Evolutionary conservation across 2,888 invertebrate species (phyloP), one percentile per base, ranked within the genome.

Genomic region (Oscheius sp.): DNA sequence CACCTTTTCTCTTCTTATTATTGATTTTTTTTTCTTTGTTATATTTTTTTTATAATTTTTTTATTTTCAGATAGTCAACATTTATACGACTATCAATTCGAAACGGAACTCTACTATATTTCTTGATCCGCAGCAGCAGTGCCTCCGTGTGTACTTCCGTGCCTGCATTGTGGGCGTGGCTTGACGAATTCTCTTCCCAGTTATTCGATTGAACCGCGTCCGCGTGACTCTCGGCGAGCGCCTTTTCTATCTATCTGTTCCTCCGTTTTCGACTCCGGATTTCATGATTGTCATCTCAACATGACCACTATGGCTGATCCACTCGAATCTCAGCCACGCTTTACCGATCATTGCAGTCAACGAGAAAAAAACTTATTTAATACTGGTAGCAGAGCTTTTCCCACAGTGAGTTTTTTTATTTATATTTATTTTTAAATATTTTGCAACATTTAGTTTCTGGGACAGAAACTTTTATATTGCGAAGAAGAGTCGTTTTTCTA

Each of bases 321-420:
- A 32, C 44, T 54, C 17, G 65, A 65, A 28, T 26, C 45, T 24
- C 65, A 57, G 47, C 57, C 32, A 30, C 44, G 57, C 24, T 67
- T 67, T 57, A 59, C 44, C 22, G 45, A 61, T 17, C 64, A 68
- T 36, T 63, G 63, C 26, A 50, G 51, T 45, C 41, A 45, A 17
- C 62, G 72, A 28, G 75, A 77, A 47, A 72, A 72, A 51, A 68
- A 73, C 56, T 65, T 70, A 17, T 76, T 76, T 67, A 76, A 76
- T 36, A 72, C 69, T 5, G 72, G 73, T 47, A 68, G 71, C n/a
- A 64, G 70, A 32, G 68, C 68, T 14, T 67, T 74, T 38, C 76
- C 76, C 1, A 68, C 69, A 12, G 76, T 76, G 17, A 71, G 76
- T 76, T 26, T 36, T 14, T 14, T 36, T 14, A 36, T 36, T 36